These are phyloP conservation scores for Subanguina moxae DNA, from an alignment of 1,140 invertebrate species.

Conservation along the genomic window DNA sequence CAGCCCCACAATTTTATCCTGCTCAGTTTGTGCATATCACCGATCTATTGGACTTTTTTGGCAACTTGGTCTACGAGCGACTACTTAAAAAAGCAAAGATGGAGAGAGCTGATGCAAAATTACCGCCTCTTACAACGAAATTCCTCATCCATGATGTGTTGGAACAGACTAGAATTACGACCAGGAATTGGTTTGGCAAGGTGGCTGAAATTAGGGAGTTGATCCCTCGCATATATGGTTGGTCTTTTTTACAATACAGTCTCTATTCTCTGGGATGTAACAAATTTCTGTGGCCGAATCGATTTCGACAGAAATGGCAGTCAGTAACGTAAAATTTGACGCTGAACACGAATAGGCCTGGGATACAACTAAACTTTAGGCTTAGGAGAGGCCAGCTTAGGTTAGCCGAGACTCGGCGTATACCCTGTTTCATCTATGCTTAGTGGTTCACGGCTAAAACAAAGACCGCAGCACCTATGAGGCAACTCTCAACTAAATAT, in stretches of 20 bases:
- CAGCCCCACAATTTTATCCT: slow-evolving; percentile 88
- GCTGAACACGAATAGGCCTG: too few species aligned
- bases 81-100: slow-evolving; percentile 72
- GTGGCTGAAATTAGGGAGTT: slow-evolving; percentile 92
- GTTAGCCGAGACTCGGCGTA: too few species aligned
- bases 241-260: background rate
- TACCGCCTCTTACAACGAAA: slow-evolving; percentile 57
- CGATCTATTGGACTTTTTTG: slow-evolving; percentile 92
- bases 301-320: too few species aligned
- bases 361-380: too few species aligned
- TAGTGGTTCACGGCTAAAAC: too few species aligned
- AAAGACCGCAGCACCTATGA: too few species aligned
- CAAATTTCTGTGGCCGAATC: too few species aligned
- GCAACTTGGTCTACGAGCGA: slow-evolving; percentile 81
- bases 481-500: too few species aligned
- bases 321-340: too few species aligned
- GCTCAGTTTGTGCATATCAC: slow-evolving; percentile 94
- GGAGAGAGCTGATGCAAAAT: slow-evolving; percentile 18
- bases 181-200: slow-evolving; percentile 98
- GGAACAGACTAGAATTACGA: slow-evolving; percentile 87
- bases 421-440: too few species aligned
- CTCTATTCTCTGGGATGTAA: too few species aligned
- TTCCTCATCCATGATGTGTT: slow-evolving; percentile 70
- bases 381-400: too few species aligned
- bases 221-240: slow-evolving; percentile 76